A percentile compares a stretch with the other conserved stretches of the same genome.
Evolutionary conservation across 2,888 invertebrate species (phyloP).

Genomic region (Stegana nigrithorax): DNA sequence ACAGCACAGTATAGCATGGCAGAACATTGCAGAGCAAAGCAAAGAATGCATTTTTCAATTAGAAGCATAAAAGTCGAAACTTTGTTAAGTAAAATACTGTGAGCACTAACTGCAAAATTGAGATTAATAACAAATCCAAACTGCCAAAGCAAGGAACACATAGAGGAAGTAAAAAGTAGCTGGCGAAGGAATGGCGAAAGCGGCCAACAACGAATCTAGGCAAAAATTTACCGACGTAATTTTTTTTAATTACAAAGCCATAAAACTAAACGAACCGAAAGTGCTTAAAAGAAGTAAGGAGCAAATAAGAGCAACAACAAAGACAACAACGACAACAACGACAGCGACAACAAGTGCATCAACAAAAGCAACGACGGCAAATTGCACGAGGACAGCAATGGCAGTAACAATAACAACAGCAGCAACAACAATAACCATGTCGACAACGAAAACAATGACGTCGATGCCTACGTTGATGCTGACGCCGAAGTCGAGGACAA

Average conservation of each 20-base stretch:
- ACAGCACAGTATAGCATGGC: too few species aligned
- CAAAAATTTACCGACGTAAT: conserved; percentile 14
- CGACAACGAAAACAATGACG: background rate
- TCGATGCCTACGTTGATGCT: background rate
- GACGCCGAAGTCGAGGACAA: too few species aligned
- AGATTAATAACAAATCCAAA: conserved; percentile 18
- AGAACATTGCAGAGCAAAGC: too few species aligned
- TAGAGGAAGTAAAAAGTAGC: background rate
- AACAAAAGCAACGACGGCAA: background rate
- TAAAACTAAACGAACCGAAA: conserved; percentile 42
- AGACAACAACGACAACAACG: too few species aligned
- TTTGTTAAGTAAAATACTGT: conserved; percentile 13
- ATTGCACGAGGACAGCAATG: too few species aligned
- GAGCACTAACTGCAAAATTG: conserved; percentile 7
- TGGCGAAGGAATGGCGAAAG: background rate
- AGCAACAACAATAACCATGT: background rate
- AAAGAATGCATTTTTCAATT: conserved; percentile 15
- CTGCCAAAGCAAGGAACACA: background rate
- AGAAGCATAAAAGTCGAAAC: conserved; percentile 12
- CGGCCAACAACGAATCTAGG: background rate
- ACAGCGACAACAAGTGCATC: background rate
- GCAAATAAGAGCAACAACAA: background rate
- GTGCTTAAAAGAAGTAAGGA: conserved; percentile 21
- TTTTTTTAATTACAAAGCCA: conserved; percentile 49
- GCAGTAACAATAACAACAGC: too few species aligned